Conservation (phyloP, 2,113 vertebrate species). For the Chloebia gouldiae region DNA sequence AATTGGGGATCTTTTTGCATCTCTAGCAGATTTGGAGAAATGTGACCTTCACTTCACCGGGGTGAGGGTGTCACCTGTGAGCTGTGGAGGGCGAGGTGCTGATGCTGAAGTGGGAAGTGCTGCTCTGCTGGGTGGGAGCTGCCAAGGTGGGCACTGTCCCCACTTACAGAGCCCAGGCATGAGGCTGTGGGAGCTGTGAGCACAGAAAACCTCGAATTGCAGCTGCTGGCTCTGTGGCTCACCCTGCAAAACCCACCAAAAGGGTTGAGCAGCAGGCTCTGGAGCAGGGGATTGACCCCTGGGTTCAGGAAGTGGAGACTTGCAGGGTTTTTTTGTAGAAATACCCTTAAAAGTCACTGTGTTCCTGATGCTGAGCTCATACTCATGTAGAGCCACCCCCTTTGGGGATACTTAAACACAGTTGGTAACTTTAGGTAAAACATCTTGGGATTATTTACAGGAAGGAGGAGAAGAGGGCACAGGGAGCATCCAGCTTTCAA, state of each 20-base stretch:
- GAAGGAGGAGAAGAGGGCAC: background rate
- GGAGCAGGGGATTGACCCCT: rapidly evolving
- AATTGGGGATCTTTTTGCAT: background rate
- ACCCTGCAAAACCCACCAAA: background rate
- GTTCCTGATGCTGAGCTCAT: rapidly evolving
- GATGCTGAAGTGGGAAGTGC: background rate
- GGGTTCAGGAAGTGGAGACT: background rate
- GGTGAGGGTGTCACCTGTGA: background rate
- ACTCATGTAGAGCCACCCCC: background rate
- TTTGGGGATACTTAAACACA: background rate
- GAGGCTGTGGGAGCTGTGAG: background rate
- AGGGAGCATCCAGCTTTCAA: background rate
- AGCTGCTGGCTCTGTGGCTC: background rate
- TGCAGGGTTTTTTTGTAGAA: background rate
- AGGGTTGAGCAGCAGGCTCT: rapidly evolving
- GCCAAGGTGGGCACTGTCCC: background rate
- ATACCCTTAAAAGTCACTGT: background rate
- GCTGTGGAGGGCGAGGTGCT: background rate
- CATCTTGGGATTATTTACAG: background rate
- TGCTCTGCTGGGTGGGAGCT: background rate
- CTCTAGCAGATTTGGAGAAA: background rate
- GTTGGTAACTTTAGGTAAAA: background rate
- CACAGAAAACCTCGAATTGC: background rate
- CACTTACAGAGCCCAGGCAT: background rate
- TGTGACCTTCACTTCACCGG: background rate